Conservation (phyloP, 2,113 vertebrate species). For the Upupa epops region DNA sequence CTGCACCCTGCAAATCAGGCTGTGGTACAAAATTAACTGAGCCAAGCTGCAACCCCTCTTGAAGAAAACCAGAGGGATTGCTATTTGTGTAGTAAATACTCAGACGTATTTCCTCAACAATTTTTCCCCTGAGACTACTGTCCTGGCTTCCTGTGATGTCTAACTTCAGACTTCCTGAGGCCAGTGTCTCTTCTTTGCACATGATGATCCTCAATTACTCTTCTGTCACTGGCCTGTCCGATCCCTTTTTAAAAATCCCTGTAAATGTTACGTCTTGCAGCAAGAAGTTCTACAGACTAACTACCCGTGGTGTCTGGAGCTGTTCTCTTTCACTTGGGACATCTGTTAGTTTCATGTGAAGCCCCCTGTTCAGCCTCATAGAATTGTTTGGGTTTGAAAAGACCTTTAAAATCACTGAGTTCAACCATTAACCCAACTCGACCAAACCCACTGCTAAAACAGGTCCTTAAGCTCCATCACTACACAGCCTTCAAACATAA, state of each 20-base stretch:
- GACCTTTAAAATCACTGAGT: too few species aligned
- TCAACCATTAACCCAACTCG: too few species aligned
- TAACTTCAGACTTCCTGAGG: neutral
- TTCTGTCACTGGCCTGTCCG: neutral
- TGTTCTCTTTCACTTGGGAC: neutral
- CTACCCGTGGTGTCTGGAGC: neutral
- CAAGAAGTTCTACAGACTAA: neutral
- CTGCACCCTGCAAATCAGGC: neutral
- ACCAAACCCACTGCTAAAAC: too few species aligned
- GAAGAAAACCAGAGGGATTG: neutral
- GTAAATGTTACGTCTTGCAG: neutral
- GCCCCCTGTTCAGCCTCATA: too few species aligned
- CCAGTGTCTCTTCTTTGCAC: neutral
- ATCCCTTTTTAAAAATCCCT: neutral
- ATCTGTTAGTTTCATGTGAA: constrained; percentile 46
- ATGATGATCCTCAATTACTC: neutral
- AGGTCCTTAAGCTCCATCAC: too few species aligned
- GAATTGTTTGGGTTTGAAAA: too few species aligned
- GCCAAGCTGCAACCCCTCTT: neutral
- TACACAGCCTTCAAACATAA: too few species aligned
- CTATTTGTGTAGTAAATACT: neutral
- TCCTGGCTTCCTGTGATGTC: neutral
- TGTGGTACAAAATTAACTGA: neutral
- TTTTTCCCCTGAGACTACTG: neutral
- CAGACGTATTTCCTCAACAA: neutral